These are phyloP conservation scores for Neoscelio sp. DNA, from an alignment of 2,888 invertebrate genomes.

Conservation along the genomic window DNA sequence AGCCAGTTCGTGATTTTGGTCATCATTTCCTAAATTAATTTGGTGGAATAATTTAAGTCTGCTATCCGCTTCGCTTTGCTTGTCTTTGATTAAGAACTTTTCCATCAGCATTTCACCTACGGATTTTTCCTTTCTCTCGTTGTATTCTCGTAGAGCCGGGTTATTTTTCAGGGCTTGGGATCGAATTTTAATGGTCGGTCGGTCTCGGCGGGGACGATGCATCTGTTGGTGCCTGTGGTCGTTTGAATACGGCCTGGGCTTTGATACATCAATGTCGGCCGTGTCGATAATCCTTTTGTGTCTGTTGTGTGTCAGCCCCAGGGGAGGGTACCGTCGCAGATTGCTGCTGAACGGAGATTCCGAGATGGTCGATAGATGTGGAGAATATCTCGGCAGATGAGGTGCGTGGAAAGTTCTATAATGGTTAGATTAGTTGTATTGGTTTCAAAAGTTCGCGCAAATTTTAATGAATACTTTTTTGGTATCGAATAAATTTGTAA, in stretches of 20 bases:
- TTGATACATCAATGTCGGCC: conserved; percentile 93
- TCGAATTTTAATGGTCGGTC: conserved; percentile 81
- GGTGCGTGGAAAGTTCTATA: conserved; percentile 77
- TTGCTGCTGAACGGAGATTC: conserved; percentile 83
- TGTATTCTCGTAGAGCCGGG: conserved; percentile 80
- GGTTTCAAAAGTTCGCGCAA: no score
- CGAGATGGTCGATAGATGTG: conserved; percentile 90
- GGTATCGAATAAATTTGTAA: background rate
- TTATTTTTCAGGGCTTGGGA: conserved; percentile 82
- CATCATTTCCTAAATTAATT: conserved; percentile 67
- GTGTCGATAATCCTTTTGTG: conserved; percentile 91
- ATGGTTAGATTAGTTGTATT: conserved; percentile 29
- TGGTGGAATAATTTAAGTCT: conserved; percentile 72
- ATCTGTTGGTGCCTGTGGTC: conserved; percentile 71
- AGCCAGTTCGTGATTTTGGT: conserved; percentile 70
- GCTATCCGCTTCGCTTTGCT: conserved; percentile 78
- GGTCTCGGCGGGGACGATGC: conserved; percentile 77
- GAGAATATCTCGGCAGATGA: conserved; percentile 85
- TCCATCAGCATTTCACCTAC: conserved; percentile 90
- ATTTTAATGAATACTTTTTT: no score
- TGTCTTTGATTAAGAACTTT: conserved; percentile 88
- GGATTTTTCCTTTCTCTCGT: conserved; percentile 86
- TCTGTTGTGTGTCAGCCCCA: conserved; percentile 82
- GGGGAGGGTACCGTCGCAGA: conserved; percentile 78
- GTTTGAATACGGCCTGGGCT: conserved; percentile 76